Evolutionary conservation across 2,797 vertebrate genomes (phyloP), one percentile per base, ranked within the genome.

Genomic region (Euphonia xanthogaster): DNA sequence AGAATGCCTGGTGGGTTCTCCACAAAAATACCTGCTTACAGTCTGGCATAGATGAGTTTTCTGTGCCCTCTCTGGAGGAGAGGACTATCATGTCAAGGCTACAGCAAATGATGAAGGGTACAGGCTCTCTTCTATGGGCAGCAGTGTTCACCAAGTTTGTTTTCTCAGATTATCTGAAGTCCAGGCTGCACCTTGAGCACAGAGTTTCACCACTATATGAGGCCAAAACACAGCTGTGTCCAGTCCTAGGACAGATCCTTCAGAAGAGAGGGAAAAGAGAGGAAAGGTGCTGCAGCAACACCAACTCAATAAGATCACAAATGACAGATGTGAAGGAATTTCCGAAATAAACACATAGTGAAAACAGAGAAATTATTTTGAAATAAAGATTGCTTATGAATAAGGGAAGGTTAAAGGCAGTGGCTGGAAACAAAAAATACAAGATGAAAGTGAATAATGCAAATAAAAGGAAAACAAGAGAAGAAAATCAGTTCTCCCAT

Each of bases 61-160:
- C 21, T 74, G 33, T 53, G 47, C 15, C 20, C 10, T 53, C 6
- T 21, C 33, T 47, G 20, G 28, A 70, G 31, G 33, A 40, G 14
- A 84, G 25, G 20, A 70, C 33, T 53, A 18, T 14, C 1, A 15
- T 53, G 44, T 37, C 50, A 35, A 57, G 31, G 8, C 17, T 39
- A 7, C 0, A 0, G 2, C 28, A 57, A 39, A 65, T 1, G 4
- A 47, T 2, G 2, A 68, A 63, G 30, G 19, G 21, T 13, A 30
- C 42, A 28, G 12, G 6, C 7, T 53, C 8, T 83, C 24, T 65
- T 73, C n/a, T 53, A 0, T 48, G 23, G 33, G 25, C 23, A 76
- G 33, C 31, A 51, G 2, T 31, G 19, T 60, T 65, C 31, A 68
- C 10, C 5, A 12, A 40, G n/a, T 45, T 42, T 65, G 5, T 45